phyloP scores from a whole-genome alignment of 1,140 invertebrate species.

The Hestina assimilis region DNA sequence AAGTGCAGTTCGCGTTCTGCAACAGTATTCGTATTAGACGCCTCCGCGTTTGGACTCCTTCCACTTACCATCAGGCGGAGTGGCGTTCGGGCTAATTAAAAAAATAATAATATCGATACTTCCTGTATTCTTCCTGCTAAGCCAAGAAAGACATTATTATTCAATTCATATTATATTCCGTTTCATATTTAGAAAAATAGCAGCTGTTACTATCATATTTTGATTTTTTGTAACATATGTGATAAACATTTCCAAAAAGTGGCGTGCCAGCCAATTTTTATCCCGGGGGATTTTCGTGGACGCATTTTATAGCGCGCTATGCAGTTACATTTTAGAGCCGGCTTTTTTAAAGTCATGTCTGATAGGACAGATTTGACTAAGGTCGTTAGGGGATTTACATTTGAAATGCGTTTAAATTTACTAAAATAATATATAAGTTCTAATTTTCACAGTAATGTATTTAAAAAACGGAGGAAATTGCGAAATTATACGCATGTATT shows the following conservation, averaged over 20 bases:
- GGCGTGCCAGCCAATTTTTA: conserved; percentile 32
- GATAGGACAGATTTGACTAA: conserved; percentile 32
- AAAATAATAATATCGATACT: too few species aligned
- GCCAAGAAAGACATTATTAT: background rate
- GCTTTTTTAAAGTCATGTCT: conserved; percentile 30
- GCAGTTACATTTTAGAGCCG: conserved; percentile 29
- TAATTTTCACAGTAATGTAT: conserved; percentile 1
- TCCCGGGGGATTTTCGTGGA: conserved; percentile 26
- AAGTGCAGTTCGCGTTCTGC: too few species aligned
- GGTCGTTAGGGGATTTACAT: conserved; percentile 29
- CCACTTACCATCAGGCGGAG: too few species aligned
- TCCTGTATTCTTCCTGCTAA: too few species aligned
- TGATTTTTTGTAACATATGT: conserved; percentile 26
- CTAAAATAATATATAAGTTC: background rate
- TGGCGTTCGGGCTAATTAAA: too few species aligned
- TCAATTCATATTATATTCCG: conserved; percentile 3
- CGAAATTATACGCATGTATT: too few species aligned
- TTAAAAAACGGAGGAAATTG: too few species aligned
- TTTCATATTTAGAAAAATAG: conserved; percentile 3
- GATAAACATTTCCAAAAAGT: conserved; percentile 35
- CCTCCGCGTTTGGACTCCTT: too few species aligned
- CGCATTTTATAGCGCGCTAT: conserved; percentile 28
- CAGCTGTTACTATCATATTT: conserved; percentile 20
- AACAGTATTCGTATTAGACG: too few species aligned
- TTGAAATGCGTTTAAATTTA: conserved; percentile 19